Conservation (phyloP, 2,888 invertebrate genomes). For the Noctua comes region DNA sequence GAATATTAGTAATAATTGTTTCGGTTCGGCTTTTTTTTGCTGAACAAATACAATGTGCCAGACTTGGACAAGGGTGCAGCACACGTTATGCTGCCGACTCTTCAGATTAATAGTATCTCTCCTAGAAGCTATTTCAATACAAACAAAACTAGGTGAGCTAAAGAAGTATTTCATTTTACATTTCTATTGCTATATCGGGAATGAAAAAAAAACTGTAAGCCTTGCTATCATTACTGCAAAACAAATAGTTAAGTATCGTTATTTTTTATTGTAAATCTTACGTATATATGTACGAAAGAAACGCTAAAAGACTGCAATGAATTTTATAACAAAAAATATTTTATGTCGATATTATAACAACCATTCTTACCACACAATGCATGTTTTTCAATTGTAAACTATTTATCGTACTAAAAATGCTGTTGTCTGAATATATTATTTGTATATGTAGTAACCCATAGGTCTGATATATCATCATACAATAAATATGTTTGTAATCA, state of each 20-base stretch:
- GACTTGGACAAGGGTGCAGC: no score
- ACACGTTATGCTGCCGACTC: no score
- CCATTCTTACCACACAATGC: neutral
- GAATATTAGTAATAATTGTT: no score
- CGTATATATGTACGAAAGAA: conserved; percentile 25
- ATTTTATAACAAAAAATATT: conserved; percentile 20
- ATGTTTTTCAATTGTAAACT: neutral
- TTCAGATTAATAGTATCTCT: no score
- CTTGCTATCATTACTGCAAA: neutral
- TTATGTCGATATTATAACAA: neutral
- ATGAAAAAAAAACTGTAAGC: neutral
- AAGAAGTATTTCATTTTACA: neutral
- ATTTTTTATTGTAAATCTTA: neutral
- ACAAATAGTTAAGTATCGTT: neutral
- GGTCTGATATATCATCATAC: conserved; percentile 33
- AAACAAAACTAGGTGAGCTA: neutral
- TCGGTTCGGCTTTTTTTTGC: no score
- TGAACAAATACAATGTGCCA: no score
- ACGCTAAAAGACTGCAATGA: conserved; percentile 45
- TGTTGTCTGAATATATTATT: neutral
- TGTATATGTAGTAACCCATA: conserved; percentile 14
- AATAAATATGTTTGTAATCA: conserved; percentile 9
- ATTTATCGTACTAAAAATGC: neutral
- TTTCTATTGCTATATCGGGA: no score
- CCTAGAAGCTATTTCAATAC: neutral